Percentiles rank a stretch among this genome's conserved stretches.
Evolutionary conservation across 2,888 invertebrate genomes (phyloP).

Genomic region (Leucophenga montana): DNA sequence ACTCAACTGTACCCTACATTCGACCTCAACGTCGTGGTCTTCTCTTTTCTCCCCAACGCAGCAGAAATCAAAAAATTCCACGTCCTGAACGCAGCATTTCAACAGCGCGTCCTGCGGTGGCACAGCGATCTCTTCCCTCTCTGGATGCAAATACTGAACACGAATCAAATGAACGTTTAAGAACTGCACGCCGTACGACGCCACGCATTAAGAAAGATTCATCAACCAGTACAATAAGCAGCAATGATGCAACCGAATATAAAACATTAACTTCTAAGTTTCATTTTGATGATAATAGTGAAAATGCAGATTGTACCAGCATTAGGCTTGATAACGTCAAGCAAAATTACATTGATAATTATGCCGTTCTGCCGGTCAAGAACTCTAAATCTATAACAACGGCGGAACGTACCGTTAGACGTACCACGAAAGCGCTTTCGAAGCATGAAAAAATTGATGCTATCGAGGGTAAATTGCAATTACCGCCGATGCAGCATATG

Average conservation of each 20-base stretch:
- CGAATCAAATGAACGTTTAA: neutral
- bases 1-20: no score
- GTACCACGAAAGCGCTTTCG: neutral
- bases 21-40: neutral
- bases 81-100: conserved; percentile 5
- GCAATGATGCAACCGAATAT: neutral
- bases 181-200: neutral
- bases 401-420: no score
- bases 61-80: conserved; percentile 6
- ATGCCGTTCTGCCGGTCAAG: no score
- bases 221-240: neutral
- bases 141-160: neutral
- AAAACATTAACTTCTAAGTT: no score
- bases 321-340: no score
- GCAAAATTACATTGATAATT: no score
- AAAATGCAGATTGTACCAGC: no score
- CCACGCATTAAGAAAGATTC: conserved; percentile 1
- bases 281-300: no score
- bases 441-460: conserved; percentile 11
- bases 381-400: no score
- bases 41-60: neutral
- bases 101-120: neutral
- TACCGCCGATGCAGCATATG: conserved; percentile 39
- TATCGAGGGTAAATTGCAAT: conserved; percentile 31
- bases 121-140: neutral